A percentile compares a stretch with the other conserved stretches of the same genome.
Evolutionary conservation across 23 tunicate genomes (phyloP).

Genomic region (Trididemnum clinides): DNA sequence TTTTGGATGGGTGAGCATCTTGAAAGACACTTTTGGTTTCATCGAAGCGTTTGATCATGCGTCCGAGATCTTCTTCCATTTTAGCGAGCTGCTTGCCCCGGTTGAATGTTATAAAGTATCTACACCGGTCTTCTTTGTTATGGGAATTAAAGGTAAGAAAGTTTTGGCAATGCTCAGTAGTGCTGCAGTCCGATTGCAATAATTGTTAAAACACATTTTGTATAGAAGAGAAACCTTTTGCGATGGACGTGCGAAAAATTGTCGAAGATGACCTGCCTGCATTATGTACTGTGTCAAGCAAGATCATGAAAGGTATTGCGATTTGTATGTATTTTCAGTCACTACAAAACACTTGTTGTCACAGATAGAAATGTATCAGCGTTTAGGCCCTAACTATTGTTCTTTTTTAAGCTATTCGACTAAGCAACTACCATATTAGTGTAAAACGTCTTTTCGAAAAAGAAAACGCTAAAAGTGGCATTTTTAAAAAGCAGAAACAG

Average conservation of each 20-base stretch:
- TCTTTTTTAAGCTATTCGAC: no score
- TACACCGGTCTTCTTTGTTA: constrained; percentile 71
- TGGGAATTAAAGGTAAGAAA: constrained; percentile 70
- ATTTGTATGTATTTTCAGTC: no score
- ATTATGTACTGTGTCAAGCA: constrained; percentile 39
- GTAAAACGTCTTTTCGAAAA: no score
- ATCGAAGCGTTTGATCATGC: constrained; percentile 85
- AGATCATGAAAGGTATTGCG: constrained; percentile 70
- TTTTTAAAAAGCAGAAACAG: no score
- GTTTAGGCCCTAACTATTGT: no score
- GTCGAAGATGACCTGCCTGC: constrained; percentile 41
- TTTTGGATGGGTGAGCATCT: constrained; percentile 90
- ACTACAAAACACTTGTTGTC: no score
- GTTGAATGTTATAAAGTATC: constrained; percentile 67
- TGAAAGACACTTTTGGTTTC: constrained; percentile 97
- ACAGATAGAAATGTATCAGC: no score
- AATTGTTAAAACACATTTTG: not conserved
- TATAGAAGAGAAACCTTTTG: constrained; percentile 88
- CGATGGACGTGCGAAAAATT: constrained; percentile 54
- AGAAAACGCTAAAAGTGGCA: no score
- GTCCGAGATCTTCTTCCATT: constrained; percentile 96
- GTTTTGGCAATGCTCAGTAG: not conserved
- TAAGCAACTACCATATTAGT: no score
- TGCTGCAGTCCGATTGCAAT: no score
- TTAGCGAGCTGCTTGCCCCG: constrained; percentile 70